phyloP scores from a whole-genome alignment of 1,140 invertebrate species.

The Eueides isabella region DNA sequence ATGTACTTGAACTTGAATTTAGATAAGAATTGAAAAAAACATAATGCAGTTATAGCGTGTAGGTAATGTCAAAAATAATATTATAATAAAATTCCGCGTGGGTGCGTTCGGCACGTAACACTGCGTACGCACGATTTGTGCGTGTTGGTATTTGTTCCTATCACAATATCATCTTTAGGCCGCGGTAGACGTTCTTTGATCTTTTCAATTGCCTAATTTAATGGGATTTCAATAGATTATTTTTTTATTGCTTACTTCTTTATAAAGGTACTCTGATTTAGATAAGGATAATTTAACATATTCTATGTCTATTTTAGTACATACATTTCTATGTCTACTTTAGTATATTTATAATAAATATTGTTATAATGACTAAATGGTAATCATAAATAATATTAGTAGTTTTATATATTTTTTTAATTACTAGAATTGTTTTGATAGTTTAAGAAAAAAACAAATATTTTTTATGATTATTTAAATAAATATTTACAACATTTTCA shows the following conservation, averaged over 20 bases:
- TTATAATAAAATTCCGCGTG: conserved; percentile 22
- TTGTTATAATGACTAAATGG: no score
- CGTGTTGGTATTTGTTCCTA: conserved; percentile 55
- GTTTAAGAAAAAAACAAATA: no score
- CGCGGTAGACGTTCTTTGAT: conserved; percentile 59
- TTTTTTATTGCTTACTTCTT: conserved; percentile 44
- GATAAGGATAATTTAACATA: conserved; percentile 9
- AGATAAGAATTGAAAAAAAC: no score
- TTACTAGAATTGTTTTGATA: no score
- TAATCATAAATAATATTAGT: no score
- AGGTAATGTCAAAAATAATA: background rate
- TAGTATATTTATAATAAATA: background rate
- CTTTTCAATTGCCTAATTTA: conserved; percentile 68
- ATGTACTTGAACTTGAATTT: no score
- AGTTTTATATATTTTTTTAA: no score
- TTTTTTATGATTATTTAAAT: no score
- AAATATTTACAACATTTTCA: no score
- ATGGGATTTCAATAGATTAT: conserved; percentile 59
- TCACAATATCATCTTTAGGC: conserved; percentile 29
- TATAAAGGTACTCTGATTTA: conserved; percentile 34
- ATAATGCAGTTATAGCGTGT: background rate
- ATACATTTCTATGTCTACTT: background rate
- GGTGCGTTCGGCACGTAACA: conserved; percentile 28
- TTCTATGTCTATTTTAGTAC: no score
- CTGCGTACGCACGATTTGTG: conserved; percentile 37